Base-by-base conservation (phyloP, 2,797 vertebrate species). In the Linurgus olivaceus region DNA sequence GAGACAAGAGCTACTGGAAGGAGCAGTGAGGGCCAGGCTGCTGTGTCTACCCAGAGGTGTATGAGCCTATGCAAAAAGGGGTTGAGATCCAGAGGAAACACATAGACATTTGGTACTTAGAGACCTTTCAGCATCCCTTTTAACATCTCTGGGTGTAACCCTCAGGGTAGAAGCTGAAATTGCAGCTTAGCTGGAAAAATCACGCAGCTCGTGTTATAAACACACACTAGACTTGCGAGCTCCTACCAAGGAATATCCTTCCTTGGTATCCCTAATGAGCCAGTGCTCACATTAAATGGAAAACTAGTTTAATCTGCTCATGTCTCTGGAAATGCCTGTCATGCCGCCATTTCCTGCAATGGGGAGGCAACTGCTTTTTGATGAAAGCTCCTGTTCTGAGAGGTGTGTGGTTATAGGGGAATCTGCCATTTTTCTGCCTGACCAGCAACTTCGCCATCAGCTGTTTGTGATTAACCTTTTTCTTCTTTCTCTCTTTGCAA, bases 181-280 rank as follows among this genome's bases (percentile, higher is more conserved):
- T n/a, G 26, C 9, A 17, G 23, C 13, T 54, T 65, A 88, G 76
- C 31, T 48, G 63, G 84, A 80, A 80, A 84, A 83, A 71, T 61
- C 29, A 4, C 0, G 0, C 31, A 40, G 40, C 25, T 7, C 0
- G 0, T 66, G 15, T 54, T 55, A 80, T 3, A 29, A 66, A 88
- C 23, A 47, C 47, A 28, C 1, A 1, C 54, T 51, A 40, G 48
- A 74, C 14, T 50, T 26, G 62, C 0, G 7, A 80, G 58, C 5
- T 59, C 33, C n/a, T 58, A 66, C 31, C 52, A 47, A 77, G 26
- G 45, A 72, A 66, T 59, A 72, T 42, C 33, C 33, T 82, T 87
- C 71, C 51, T 37, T 33, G 45, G 51, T 17, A 63, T 62, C 31
- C 7, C n/a, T 52, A 67, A 72, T 0, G 3, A 81, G 29, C 19